Evolutionary conservation across 2,113 vertebrate species (phyloP), one percentile per base, ranked within the genome.

Genomic region (Leucopsar rothschildi): DNA sequence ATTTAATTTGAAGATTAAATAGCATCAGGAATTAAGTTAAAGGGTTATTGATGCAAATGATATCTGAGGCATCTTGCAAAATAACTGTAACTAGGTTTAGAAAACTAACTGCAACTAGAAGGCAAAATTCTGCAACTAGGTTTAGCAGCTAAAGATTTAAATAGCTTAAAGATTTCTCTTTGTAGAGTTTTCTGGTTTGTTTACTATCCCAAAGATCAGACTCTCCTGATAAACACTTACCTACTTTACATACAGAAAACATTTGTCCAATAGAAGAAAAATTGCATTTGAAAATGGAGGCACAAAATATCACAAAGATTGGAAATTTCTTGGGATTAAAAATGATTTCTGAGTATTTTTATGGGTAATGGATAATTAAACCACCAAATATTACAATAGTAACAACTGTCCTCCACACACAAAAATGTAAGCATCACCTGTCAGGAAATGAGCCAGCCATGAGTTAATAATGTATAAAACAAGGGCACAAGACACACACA

Each of bases 1-100:
- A 92, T 97, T 97, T 97, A 93, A 97, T 96, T 95, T 96, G 92
- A 97, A 55, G 91, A 96, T 95, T 93, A 97, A 97, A 89, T 37
- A 83, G 77, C 82, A 96, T 82, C 90, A 94, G 90, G 91, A 97
- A 94, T 92, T 84, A 97, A 95, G 80, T 88, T 82, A 92, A 91
- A 95, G 88, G 70, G 76, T 86, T 97, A 96, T 87, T 95, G 92
- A 95, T 96, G 90, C 81, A 97, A 96, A 90, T 55, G 76, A 39
- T 90, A 88, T 88, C 78, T 86, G 78, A 93, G 75, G 78, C 78
- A 80, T 93, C 94, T 94, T 87, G 79, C 84, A 92, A 96, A 96
- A 92, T 93, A 96, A 77, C 79, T 86, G 63, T 7, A 44, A 44
- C 42, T 44, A 44, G 42, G 42, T 42, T 42, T 42, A 42, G 79